Evolutionary conservation across 2,797 vertebrate genomes (phyloP), one percentile per base, ranked within the genome.

Genomic region (Malacoctenus gilli): DNA sequence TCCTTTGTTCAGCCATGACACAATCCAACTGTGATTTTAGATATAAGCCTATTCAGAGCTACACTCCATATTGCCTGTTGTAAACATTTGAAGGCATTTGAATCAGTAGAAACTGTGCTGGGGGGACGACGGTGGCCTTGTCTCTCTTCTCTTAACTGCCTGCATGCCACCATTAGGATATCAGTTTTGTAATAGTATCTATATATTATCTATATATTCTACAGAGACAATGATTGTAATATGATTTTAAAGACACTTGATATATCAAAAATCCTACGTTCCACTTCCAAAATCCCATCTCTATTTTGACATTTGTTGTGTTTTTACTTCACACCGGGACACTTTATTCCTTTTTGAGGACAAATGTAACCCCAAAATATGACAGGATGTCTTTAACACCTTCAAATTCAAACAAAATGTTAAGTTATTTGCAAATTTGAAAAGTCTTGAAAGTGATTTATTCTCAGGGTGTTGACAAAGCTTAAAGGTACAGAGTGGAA

Each of bases 191-290:
- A 76, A 70, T 65, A 49, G 60, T 80, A 77, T 65, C 59, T 72
- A 68, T 72, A 72, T 72, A 80, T 74, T 50, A 76, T 75, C 56
- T 71, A 76, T 69, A 76, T 68, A 68, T 80, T 60, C 72, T 72
- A 76, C 57, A 68, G 70, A 82, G 79, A 79, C 79, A 46, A 74
- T 70, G 75, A 85, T 85, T 87, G 75, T 88, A 77, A 67, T 34
- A 70, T 52, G 52, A 47, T 58, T 87, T 84, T 58, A 36, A 66
- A 61, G 75, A 75, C 32, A 72, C 28, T 34, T 66, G 16, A 58
- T 54, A 53, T 62, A 39, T 23, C 30, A 68, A 69, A 50, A 52
- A 15, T 36, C 25, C 9, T 68, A n/a, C 34, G 23, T 47, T 61
- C 16, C 55, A 52, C 59, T 70, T 61, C 34, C 68, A 44, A 57